phyloP scores from a whole-genome alignment of 2,888 invertebrate species.

The Torymus aiolomorphi region DNA sequence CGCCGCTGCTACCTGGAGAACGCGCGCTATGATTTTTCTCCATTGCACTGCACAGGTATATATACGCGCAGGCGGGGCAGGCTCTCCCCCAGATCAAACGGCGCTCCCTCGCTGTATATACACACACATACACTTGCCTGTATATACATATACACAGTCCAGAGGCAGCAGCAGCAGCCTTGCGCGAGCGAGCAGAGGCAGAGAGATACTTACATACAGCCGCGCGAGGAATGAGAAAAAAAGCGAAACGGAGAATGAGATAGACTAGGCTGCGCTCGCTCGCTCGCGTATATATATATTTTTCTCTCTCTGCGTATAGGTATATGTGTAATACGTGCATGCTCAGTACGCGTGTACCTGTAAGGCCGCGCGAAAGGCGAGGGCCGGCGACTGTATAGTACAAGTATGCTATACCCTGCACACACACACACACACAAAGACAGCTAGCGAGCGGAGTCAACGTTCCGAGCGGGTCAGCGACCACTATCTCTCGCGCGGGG shows the following conservation, averaged over 20 bases:
- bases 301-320: too few relatives aligned
- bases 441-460: slow-evolving; percentile 69
- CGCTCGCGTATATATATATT: too few relatives aligned
- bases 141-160: too few relatives aligned
- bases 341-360: not conserved
- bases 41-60: too few relatives aligned
- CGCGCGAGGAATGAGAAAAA: slow-evolving; percentile 6
- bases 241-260: slow-evolving; percentile 10
- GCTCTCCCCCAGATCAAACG: too few relatives aligned
- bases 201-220: not conserved
- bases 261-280: slow-evolving; percentile 12
- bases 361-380: slow-evolving; percentile 5
- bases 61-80: too few relatives aligned
- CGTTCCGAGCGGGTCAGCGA: slow-evolving; percentile 76
- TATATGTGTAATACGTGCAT: slow-evolving; percentile 3
- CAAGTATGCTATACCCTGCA: too few relatives aligned
- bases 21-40: too few relatives aligned
- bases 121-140: too few relatives aligned
- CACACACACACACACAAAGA: too few relatives aligned
- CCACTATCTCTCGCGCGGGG: slow-evolving; percentile 69
- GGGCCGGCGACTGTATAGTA: slow-evolving; percentile 6
- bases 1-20: too few relatives aligned
- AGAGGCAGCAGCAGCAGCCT: not conserved
- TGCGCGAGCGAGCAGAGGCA: not conserved
- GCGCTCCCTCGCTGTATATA: too few relatives aligned